Conservation (phyloP, 2,113 vertebrate species). For the Ageneiosus marmoratus region DNA sequence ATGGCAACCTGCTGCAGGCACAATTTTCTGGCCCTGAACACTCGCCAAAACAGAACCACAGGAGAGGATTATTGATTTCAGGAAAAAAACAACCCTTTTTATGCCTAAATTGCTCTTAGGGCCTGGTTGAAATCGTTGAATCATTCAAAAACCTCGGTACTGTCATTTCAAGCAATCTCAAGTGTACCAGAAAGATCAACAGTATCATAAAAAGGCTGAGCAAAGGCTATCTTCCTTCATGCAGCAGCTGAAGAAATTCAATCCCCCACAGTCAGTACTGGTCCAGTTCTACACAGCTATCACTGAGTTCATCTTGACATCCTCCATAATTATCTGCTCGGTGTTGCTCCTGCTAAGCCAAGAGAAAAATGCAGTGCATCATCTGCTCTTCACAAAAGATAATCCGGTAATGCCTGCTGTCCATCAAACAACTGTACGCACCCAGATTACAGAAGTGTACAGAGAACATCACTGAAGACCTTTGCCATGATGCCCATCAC, state of each 20-base stretch:
- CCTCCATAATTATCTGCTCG: background rate
- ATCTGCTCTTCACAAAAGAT: background rate
- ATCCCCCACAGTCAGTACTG: background rate
- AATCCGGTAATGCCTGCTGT: background rate
- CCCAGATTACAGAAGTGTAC: background rate
- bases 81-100: background rate
- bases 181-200: background rate
- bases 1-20: background rate
- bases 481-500: background rate
- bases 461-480: background rate
- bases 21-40: background rate
- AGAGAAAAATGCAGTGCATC: background rate
- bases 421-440: background rate
- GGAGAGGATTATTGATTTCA: background rate
- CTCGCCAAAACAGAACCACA: background rate
- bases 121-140: background rate
- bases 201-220: background rate
- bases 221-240: background rate
- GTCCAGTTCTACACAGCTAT: constrained; percentile 17
- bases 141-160: background rate
- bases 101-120: background rate
- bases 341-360: background rate
- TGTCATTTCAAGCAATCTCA: background rate
- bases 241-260: background rate
- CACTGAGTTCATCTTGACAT: background rate